Percentiles rank a stretch among this genome's conserved stretches.
Evolutionary conservation across 2,797 vertebrate species (phyloP).

Genomic region (Pempheris klunzingeri): DNA sequence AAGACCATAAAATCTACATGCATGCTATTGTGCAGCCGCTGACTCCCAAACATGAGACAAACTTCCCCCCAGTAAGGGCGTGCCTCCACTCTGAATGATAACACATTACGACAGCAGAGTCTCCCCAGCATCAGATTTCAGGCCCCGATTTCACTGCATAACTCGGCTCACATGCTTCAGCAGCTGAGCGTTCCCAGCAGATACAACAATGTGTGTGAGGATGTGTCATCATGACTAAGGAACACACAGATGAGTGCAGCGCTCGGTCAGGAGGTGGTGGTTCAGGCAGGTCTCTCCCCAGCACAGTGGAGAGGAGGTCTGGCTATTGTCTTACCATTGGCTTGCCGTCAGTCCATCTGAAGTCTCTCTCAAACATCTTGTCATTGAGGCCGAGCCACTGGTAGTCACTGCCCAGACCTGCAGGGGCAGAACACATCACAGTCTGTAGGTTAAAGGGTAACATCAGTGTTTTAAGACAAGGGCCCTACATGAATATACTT

Average conservation of each 20-base stretch:
- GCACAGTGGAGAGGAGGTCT: no score
- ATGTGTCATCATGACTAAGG: slow-evolving; percentile 18
- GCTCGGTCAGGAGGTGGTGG: background rate
- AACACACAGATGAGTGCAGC: slow-evolving; percentile 1
- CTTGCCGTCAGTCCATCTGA: slow-evolving; percentile 95
- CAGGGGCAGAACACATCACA: slow-evolving; percentile 18
- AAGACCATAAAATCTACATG: background rate
- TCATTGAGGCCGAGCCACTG: slow-evolving; percentile 98
- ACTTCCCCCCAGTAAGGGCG: slow-evolving; percentile 27
- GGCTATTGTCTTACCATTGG: slow-evolving; percentile 92
- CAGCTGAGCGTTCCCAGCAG: slow-evolving; percentile 42
- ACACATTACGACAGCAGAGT: slow-evolving; percentile 41
- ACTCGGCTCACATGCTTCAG: slow-evolving; percentile 25
- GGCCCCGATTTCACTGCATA: background rate
- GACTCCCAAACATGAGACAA: background rate
- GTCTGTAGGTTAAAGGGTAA: no score
- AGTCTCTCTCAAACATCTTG: slow-evolving; percentile 97
- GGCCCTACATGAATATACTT: no score
- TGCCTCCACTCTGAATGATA: slow-evolving; percentile 36
- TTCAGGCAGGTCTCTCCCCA: no score
- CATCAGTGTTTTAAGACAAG: no score
- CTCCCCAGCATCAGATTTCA: slow-evolving; percentile 32
- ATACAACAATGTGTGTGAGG: slow-evolving; percentile 9
- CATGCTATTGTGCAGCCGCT: background rate
- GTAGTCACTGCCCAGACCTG: slow-evolving; percentile 95